A percentile compares a stretch with the other conserved stretches of the same genome.
phyloP scores from a whole-genome alignment of 2,797 vertebrate species.

The Cossypha niveicapilla region DNA sequence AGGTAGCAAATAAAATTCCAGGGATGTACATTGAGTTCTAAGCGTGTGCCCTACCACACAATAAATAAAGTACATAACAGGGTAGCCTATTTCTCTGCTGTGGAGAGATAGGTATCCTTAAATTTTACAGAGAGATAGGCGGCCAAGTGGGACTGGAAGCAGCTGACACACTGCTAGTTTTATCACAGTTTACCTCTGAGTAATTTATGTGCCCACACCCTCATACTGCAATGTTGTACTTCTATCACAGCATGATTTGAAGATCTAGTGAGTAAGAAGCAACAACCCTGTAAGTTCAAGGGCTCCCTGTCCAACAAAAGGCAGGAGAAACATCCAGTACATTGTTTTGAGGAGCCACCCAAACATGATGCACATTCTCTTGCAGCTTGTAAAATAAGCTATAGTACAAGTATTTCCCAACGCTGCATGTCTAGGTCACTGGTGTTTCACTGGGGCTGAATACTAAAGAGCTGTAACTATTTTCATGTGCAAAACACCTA shows the following conservation, averaged over 20 bases:
- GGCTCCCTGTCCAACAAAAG: not conserved
- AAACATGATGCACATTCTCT: fast-evolving
- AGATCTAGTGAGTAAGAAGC: not conserved
- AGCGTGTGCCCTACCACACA: not conserved
- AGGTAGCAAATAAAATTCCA: not conserved
- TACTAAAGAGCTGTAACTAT: not conserved
- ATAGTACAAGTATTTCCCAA: not conserved
- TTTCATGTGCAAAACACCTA: not conserved
- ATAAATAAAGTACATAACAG: not conserved
- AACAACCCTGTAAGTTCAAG: not conserved
- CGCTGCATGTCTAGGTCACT: not conserved
- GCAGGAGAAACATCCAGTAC: not conserved
- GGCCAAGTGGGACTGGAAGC: not conserved
- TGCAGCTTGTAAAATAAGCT: not conserved
- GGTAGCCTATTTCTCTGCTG: not conserved
- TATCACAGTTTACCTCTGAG: not conserved
- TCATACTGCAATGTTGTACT: not conserved
- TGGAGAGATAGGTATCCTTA: fast-evolving
- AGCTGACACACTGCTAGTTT: not conserved
- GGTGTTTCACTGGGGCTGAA: not conserved
- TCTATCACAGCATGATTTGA: not conserved
- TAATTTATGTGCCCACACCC: conserved; percentile 15
- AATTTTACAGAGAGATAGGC: not conserved
- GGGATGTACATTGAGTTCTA: not conserved
- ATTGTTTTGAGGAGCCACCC: not conserved